Percentiles rank a stretch among this genome's conserved stretches.
Conservation (phyloP, 2,113 vertebrate genomes). For the Pseudolaguvia tuberculata region DNA sequence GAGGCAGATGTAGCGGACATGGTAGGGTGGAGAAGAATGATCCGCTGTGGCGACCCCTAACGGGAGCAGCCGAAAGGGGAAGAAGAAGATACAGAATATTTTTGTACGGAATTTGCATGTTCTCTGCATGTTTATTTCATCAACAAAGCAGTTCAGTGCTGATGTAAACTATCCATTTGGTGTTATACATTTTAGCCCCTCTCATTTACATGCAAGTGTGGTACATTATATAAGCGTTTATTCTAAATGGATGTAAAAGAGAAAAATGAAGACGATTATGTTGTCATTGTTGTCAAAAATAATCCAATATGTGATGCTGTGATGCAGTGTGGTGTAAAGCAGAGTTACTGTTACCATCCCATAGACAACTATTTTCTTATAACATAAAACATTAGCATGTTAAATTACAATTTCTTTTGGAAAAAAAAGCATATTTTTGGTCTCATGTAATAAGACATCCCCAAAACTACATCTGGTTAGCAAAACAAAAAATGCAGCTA, state of each 20-base stretch:
- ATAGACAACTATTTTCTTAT: not conserved
- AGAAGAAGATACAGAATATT: too few species aligned
- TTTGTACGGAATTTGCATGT: too few species aligned
- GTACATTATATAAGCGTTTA: conserved; percentile 51
- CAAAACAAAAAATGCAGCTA: not conserved
- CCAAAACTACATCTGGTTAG: not conserved
- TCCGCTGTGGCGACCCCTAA: too few species aligned
- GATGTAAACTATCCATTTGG: conserved; percentile 53
- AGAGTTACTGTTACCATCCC: too few species aligned
- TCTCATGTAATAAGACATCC: not conserved
- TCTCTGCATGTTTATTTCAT: conserved; percentile 41
- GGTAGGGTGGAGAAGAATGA: conserved; percentile 33
- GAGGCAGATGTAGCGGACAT: conserved; percentile 37
- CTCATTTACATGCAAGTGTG: conserved; percentile 52
- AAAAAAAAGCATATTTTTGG: not conserved
- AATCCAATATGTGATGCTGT: not conserved
- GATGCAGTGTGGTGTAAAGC: not conserved
- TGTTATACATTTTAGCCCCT: conserved; percentile 50
- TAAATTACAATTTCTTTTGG: not conserved
- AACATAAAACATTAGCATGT: not conserved
- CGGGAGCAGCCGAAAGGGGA: too few species aligned
- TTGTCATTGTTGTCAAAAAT: not conserved
- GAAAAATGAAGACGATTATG: not conserved
- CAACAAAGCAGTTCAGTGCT: conserved; percentile 48
- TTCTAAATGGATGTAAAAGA: not conserved